A percentile compares a stretch with the other conserved stretches of the same genome.
phyloP scores from a whole-genome alignment of 1,140 invertebrate genomes.

The Atta colombica region DNA sequence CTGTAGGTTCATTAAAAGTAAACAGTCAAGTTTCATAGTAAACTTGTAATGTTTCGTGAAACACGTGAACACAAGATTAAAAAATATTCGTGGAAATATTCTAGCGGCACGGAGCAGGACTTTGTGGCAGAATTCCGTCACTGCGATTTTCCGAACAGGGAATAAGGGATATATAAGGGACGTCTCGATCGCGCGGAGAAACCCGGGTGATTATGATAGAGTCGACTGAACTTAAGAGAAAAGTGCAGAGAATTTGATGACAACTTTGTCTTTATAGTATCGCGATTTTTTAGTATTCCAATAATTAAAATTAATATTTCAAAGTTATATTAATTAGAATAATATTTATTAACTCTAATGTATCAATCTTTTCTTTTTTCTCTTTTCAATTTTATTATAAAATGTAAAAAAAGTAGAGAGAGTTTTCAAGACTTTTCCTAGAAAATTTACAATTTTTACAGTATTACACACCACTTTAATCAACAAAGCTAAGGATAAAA shows the following conservation, averaged over 20 bases:
- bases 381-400: not conserved
- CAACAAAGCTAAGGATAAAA: not conserved
- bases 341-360: not conserved
- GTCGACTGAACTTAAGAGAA: not conserved
- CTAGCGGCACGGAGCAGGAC: not conserved
- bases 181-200: not conserved
- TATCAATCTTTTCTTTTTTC: not conserved
- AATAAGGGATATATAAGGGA: constrained; percentile 24
- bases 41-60: not conserved
- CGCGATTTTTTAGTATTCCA: too few relatives aligned
- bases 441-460: not conserved
- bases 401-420: not conserved
- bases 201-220: not conserved
- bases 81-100: not conserved
- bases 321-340: not conserved
- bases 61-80: not conserved
- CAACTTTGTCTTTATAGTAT: not conserved
- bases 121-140: constrained; percentile 34
- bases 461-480: not conserved
- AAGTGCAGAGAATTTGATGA: not conserved
- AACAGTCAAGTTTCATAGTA: not conserved
- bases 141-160: constrained; percentile 22
- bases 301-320: constrained; percentile 1
- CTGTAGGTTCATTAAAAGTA: not conserved
- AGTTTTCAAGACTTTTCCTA: not conserved